These are phyloP conservation scores for Ectemnius cavifrons DNA, from an alignment of 2,888 invertebrate genomes.

Conservation along the genomic window DNA sequence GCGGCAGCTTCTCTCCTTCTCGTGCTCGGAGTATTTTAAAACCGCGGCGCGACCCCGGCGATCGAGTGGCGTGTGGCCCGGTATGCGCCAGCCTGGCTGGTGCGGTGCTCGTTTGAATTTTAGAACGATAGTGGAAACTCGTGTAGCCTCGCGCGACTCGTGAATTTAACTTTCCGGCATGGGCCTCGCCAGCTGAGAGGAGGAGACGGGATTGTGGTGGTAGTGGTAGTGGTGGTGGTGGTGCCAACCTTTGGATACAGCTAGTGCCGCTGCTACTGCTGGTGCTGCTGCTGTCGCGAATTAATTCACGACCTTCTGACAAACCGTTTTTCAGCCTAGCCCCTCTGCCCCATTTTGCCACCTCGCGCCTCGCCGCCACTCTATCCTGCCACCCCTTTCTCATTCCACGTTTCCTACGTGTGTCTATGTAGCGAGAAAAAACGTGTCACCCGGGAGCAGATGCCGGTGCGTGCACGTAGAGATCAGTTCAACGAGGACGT, in stretches of 20 bases:
- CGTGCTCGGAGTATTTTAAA: conserved; percentile 54
- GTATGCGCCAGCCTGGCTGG: conserved; percentile 29
- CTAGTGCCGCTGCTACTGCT: no score
- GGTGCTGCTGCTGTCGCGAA: conserved; percentile 38
- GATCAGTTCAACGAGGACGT: no score
- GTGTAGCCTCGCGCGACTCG: conserved; percentile 61
- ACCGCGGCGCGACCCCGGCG: conserved; percentile 52
- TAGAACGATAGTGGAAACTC: conserved; percentile 67
- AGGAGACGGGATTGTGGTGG: conserved; percentile 11
- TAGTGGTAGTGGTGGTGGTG: conserved; percentile 16
- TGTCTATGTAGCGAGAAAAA: no score
- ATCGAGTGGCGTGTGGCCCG: conserved; percentile 51
- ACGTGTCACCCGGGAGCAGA: no score
- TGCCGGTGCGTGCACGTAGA: no score
- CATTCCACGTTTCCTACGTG: no score
- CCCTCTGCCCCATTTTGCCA: neutral
- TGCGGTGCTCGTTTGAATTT: conserved; percentile 64
- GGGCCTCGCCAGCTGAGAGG: conserved; percentile 6
- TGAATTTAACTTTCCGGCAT: conserved; percentile 63
- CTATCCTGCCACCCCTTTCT: neutral
- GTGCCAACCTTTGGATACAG: neutral
- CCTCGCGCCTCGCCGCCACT: neutral
- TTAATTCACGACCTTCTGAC: conserved; percentile 65
- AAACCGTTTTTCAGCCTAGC: conserved; percentile 52
- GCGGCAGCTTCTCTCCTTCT: conserved; percentile 9